Evolutionary conservation across 2,113 vertebrate species (phyloP).

Genomic region (Protobothrops mucrosquamatus): DNA sequence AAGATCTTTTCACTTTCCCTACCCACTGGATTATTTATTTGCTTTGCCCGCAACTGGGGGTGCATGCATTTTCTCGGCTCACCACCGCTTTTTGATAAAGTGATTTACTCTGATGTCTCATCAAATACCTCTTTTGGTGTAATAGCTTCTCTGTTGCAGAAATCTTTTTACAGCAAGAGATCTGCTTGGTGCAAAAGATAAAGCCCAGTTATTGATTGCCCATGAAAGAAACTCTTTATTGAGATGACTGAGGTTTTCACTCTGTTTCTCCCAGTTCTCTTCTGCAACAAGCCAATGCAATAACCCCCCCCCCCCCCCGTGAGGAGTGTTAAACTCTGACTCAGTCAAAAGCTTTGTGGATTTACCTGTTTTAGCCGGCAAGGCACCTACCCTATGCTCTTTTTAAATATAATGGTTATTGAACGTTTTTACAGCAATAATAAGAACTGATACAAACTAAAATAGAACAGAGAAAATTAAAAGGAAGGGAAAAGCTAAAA

Average conservation of each 20-base stretch:
- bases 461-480: neutral
- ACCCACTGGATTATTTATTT: slow-evolving; percentile 2
- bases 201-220: slow-evolving; percentile 5
- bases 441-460: neutral
- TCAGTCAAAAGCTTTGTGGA: neutral
- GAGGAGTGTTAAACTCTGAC: neutral
- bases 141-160: slow-evolving; percentile 12
- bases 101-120: slow-evolving; percentile 9
- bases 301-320: neutral
- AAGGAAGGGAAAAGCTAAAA: neutral
- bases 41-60: neutral
- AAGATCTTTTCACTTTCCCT: neutral
- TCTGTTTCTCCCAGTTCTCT: neutral
- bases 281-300: neutral
- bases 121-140: slow-evolving; percentile 11
- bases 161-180: slow-evolving; percentile 4
- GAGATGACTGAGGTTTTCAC: neutral
- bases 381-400: neutral
- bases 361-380: neutral
- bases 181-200: slow-evolving; percentile 8
- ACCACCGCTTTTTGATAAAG: slow-evolving; percentile 5
- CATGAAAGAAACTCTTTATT: neutral
- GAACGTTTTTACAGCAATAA: neutral
- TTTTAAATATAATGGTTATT: neutral
- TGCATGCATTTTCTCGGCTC: neutral